These are phyloP conservation scores for Prinia subflava DNA, from an alignment of 2,113 vertebrate species.

Conservation along the genomic window DNA sequence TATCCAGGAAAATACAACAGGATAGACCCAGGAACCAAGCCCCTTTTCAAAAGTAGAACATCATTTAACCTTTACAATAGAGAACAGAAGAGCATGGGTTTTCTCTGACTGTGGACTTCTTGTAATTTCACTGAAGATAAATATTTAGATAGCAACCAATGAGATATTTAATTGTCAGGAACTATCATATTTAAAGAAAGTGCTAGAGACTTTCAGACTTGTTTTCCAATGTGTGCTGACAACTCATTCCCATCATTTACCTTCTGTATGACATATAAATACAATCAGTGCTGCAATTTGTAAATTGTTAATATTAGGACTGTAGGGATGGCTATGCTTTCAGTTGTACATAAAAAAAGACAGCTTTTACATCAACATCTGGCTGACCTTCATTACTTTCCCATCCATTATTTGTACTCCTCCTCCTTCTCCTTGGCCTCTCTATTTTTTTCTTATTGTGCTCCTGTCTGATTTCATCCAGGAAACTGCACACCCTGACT, in stretches of 20 bases:
- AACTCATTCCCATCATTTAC: constrained; percentile 22
- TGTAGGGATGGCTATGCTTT: not conserved
- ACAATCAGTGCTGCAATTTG: constrained; percentile 18
- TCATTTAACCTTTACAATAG: not conserved
- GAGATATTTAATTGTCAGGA: constrained; percentile 37
- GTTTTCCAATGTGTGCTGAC: constrained; percentile 30
- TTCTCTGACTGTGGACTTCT: constrained; percentile 20
- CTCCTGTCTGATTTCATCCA: not conserved
- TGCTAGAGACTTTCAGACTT: not conserved
- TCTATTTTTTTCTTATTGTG: not conserved
- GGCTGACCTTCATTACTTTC: constrained; percentile 29
- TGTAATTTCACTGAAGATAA: constrained; percentile 36
- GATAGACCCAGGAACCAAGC: not conserved
- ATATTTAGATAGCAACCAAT: constrained; percentile 24
- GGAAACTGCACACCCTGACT: not conserved
- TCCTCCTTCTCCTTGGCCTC: not conserved
- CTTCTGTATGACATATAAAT: constrained; percentile 12
- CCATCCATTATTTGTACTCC: not conserved
- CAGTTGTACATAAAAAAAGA: not conserved
- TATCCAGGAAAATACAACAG: constrained; percentile 5
- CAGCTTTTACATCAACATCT: constrained; percentile 28
- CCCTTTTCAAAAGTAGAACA: not conserved
- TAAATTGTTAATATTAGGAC: constrained; percentile 47
- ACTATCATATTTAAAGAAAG: constrained; percentile 19
- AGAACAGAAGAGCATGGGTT: not conserved